Evolutionary conservation across 1,140 invertebrate species (phyloP).

Genomic region (Proales similis): DNA sequence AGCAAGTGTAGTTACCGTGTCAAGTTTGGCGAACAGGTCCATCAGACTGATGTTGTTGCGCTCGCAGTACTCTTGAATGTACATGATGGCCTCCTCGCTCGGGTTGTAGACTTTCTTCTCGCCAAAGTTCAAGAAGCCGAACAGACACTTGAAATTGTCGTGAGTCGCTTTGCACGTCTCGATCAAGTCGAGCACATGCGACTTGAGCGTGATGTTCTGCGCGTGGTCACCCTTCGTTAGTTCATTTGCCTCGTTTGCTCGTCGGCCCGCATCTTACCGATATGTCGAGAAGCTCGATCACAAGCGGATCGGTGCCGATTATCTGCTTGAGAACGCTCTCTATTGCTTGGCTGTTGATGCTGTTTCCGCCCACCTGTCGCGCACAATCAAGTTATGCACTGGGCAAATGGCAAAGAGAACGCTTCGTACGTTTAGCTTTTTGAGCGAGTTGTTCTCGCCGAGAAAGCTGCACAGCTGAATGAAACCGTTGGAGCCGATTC

Average conservation of each 20-base stretch:
- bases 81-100: slow-evolving; percentile 43
- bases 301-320: background rate
- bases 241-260: background rate
- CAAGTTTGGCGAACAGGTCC: slow-evolving; percentile 45
- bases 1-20: slow-evolving; percentile 37
- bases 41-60: slow-evolving; percentile 43
- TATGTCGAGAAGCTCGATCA: slow-evolving; percentile 13
- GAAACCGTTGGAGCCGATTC: slow-evolving; percentile 40
- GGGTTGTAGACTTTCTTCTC: slow-evolving; percentile 43
- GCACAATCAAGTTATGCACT: background rate
- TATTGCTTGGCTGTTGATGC: slow-evolving; percentile 13
- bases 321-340: slow-evolving; percentile 34
- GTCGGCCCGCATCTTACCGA: background rate
- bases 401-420: background rate
- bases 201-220: slow-evolving; percentile 34
- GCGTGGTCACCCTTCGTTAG: background rate
- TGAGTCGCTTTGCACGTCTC: slow-evolving; percentile 16
- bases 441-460: slow-evolving; percentile 36
- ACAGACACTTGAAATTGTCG: slow-evolving; percentile 38
- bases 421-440: slow-evolving; percentile 38
- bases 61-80: slow-evolving; percentile 43
- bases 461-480: slow-evolving; percentile 22
- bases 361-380: slow-evolving; percentile 10
- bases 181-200: slow-evolving; percentile 19
- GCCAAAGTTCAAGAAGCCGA: slow-evolving; percentile 38